Evolutionary conservation across 2,888 invertebrate genomes (phyloP).

Genomic region (Diadegma fenestrale): DNA sequence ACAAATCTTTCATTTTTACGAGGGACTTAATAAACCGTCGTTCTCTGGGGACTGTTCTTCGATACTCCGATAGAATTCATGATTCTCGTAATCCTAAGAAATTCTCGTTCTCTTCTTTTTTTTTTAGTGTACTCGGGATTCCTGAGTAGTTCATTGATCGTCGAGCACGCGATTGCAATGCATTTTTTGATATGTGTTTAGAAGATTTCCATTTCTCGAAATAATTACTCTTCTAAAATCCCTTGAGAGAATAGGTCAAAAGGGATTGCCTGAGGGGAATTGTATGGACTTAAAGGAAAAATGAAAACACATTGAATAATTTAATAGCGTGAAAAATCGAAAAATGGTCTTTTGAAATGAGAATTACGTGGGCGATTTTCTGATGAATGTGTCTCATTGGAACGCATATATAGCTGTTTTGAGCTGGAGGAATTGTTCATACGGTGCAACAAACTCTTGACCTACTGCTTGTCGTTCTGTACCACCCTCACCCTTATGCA

Average conservation of each 20-base stretch:
- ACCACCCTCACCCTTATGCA: slow-evolving; percentile 31
- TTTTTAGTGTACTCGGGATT: slow-evolving; percentile 52
- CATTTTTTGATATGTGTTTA: slow-evolving; percentile 63
- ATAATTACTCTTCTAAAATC: slow-evolving; percentile 75
- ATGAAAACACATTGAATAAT: neutral
- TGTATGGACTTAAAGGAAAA: neutral
- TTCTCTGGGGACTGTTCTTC: slow-evolving; percentile 66
- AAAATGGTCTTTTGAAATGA: neutral
- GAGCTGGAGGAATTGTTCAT: slow-evolving; percentile 15
- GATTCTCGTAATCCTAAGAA: slow-evolving; percentile 73
- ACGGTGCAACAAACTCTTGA: slow-evolving; percentile 64
- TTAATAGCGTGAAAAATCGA: neutral
- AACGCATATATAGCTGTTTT: neutral
- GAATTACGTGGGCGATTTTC: neutral
- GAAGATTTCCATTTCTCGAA: slow-evolving; percentile 74
- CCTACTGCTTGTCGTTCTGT: slow-evolving; percentile 56
- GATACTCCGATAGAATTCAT: slow-evolving; percentile 67
- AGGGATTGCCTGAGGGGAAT: neutral
- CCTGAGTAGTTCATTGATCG: slow-evolving; percentile 67
- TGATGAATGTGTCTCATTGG: neutral
- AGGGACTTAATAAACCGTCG: slow-evolving; percentile 42
- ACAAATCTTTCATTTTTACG: slow-evolving; percentile 45
- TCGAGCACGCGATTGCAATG: slow-evolving; percentile 15
- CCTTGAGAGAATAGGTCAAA: slow-evolving; percentile 49
- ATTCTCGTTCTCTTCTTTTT: slow-evolving; percentile 70